Percentiles rank a stretch among this genome's conserved stretches.
Conservation (phyloP, 2,113 vertebrate genomes). For the Excalfactoria chinensis region DNA sequence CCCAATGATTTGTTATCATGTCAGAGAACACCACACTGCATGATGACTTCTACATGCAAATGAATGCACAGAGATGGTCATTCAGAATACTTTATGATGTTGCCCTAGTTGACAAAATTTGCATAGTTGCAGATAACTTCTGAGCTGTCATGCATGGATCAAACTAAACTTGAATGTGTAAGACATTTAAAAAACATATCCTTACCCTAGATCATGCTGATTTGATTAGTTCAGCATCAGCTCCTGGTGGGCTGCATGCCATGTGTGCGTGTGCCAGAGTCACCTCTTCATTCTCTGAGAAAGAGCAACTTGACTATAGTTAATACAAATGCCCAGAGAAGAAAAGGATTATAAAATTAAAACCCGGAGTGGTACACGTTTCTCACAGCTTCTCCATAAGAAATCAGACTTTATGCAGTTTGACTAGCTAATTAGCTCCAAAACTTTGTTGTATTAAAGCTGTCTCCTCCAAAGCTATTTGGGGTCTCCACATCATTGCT, state of each 20-base stretch:
- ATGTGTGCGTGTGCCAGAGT: neutral
- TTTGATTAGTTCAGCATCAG: neutral
- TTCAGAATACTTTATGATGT: neutral
- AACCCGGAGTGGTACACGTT: neutral
- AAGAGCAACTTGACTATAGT: neutral
- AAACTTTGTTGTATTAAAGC: neutral
- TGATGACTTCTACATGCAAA: neutral
- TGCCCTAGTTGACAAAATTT: neutral
- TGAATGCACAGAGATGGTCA: fast-evolving
- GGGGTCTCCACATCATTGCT: neutral
- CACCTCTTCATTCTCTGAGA: neutral
- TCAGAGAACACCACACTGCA: neutral
- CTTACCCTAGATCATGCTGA: neutral
- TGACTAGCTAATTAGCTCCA: neutral
- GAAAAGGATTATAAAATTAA: neutral
- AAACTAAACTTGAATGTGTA: neutral
- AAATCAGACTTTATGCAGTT: neutral
- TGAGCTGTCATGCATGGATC: neutral
- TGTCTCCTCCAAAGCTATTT: neutral
- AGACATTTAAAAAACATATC: neutral
- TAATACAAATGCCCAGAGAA: neutral
- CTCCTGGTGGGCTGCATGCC: neutral
- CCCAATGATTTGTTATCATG: neutral
- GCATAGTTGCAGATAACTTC: too few relatives aligned
- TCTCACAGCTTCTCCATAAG: neutral